These are phyloP conservation scores for Cantharis rustica DNA, from an alignment of 2,888 invertebrate species.

Conservation along the genomic window DNA sequence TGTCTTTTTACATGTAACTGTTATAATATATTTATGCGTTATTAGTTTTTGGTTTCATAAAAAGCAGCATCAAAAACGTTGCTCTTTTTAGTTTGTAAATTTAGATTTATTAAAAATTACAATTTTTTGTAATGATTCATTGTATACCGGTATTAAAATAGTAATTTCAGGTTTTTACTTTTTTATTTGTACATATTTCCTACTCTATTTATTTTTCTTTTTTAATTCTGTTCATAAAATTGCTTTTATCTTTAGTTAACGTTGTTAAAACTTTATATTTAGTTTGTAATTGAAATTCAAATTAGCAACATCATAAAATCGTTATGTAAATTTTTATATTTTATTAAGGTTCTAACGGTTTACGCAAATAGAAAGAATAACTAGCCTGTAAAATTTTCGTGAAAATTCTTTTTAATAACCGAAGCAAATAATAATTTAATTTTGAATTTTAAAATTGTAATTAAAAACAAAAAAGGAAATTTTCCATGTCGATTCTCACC, in stretches of 20 bases:
- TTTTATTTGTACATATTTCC: conserved; percentile 11
- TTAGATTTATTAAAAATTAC: conserved; percentile 51
- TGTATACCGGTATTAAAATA: conserved; percentile 55
- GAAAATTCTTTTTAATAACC: conserved; percentile 17
- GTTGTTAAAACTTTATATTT: conserved; percentile 17
- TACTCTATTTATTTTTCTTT: conserved; percentile 45
- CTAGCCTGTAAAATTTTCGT: conserved; percentile 4
- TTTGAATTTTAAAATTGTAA: conserved; percentile 16
- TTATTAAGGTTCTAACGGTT: background rate
- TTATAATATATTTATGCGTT: background rate
- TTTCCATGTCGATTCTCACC: conserved; percentile 9
- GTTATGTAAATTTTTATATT: conserved; percentile 8
- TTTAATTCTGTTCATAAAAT: conserved; percentile 11
- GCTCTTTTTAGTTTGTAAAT: conserved; percentile 36
- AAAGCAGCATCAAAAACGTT: background rate
- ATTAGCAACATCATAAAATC: background rate
- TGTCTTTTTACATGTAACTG: background rate
- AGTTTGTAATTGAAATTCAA: conserved; percentile 19
- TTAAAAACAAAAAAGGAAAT: conserved; percentile 4
- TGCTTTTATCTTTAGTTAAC: conserved; percentile 42
- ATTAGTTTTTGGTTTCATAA: background rate
- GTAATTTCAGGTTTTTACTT: conserved; percentile 51
- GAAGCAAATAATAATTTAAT: conserved; percentile 21
- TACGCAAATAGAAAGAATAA: conserved; percentile 7
- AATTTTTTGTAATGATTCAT: conserved; percentile 54